Percentiles rank a stretch among this genome's conserved stretches.
Conservation (phyloP, 2,113 vertebrate species). For the Gallinago undulata region DNA sequence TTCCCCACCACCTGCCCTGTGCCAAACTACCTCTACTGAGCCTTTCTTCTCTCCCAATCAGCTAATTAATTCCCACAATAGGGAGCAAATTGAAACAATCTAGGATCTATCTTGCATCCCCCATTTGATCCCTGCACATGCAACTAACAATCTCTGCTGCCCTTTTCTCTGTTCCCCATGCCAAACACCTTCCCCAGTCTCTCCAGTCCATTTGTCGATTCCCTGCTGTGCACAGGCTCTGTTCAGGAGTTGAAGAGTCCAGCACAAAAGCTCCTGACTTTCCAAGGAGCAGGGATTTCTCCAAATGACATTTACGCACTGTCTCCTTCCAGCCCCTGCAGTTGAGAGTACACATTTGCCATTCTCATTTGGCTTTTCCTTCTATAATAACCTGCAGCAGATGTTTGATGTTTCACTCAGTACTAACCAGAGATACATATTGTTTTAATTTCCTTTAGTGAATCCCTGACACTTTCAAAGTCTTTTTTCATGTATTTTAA, state of each 20-base stretch:
- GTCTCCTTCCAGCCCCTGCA: not conserved
- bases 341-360: not conserved
- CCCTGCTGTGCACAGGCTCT: not conserved
- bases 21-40: not conserved
- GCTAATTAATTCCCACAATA: not conserved
- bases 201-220: not conserved
- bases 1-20: not conserved
- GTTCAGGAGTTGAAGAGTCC: not conserved
- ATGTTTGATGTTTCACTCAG: not conserved
- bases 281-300: not conserved
- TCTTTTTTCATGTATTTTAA: not conserved
- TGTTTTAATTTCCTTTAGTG: not conserved
- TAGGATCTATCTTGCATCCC: not conserved
- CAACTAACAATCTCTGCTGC: not conserved
- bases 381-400: constrained; percentile 4
- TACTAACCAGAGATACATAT: not conserved
- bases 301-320: not conserved
- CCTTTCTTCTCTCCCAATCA: not conserved
- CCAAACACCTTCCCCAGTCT: not conserved
- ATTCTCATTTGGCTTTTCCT: not conserved
- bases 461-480: not conserved
- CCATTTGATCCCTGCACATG: not conserved
- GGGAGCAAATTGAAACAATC: not conserved
- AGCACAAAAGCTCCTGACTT: not conserved
- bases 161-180: not conserved